These are phyloP conservation scores for Erethizon dorsatum DNA, from an alignment of 2,797 vertebrate species.

Conservation along the genomic window DNA sequence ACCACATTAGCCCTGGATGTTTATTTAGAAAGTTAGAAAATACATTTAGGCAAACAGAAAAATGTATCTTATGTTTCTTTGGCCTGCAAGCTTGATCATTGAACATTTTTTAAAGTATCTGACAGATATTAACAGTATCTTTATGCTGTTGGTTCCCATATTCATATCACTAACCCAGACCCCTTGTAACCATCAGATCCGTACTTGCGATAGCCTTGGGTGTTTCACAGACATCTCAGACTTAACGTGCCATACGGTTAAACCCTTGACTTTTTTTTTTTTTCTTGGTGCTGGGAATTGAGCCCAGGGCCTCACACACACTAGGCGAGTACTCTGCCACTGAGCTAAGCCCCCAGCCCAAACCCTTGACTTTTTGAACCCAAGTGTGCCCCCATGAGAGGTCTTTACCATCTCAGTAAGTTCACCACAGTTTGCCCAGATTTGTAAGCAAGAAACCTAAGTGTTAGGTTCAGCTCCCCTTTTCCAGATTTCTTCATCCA, in stretches of 20 bases:
- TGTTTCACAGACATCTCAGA: slow-evolving; percentile 56
- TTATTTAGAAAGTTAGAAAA: no score
- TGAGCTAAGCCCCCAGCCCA: neutral
- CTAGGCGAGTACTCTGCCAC: neutral
- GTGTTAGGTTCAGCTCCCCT: neutral
- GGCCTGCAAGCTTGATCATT: no score
- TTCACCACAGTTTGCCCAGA: neutral
- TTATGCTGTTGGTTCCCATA: slow-evolving; percentile 30
- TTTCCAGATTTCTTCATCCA: no score
- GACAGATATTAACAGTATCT: no score
- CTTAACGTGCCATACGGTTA: neutral
- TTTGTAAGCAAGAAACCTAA: slow-evolving; percentile 34
- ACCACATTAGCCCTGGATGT: no score
- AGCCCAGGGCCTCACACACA: neutral
- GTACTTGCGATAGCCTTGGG: neutral
- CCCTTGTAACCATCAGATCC: neutral
- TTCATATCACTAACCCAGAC: slow-evolving; percentile 4
- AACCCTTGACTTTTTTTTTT: slow-evolving; percentile 34
- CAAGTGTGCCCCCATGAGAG: neutral
- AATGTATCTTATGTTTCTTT: no score
- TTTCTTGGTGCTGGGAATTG: neutral
- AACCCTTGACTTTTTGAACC: neutral
- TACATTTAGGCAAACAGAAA: no score
- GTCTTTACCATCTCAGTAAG: slow-evolving; percentile 22
- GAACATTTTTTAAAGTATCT: no score